A percentile compares a stretch with the other conserved stretches of the same genome.
These are phyloP conservation scores for Sinohyriopsis cumingii DNA, from an alignment of 2,888 invertebrate genomes.

Conservation along the genomic window DNA sequence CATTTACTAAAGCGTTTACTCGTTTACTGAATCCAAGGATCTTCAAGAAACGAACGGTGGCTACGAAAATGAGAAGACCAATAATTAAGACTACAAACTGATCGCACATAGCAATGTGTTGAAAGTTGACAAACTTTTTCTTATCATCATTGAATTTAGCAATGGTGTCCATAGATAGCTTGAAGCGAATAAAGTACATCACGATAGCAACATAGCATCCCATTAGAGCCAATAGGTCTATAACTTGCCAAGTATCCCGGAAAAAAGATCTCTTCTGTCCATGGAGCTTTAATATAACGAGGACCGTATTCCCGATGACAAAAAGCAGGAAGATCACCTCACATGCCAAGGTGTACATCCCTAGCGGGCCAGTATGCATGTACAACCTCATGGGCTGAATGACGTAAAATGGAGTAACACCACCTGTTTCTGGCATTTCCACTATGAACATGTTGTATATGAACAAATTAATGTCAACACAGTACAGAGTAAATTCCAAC, in stretches of 20 bases:
- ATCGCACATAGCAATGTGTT: conserved; percentile 51
- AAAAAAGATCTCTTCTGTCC: conserved; percentile 26
- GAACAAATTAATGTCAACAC: conserved; percentile 56
- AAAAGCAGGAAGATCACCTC: conserved; percentile 33
- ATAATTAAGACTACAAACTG: conserved; percentile 36
- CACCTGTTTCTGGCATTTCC: conserved; percentile 37
- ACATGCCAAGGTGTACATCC: conserved; percentile 32
- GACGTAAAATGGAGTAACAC: conserved; percentile 26
- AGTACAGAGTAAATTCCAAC: conserved; percentile 60
- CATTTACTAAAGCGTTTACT: conserved; percentile 35
- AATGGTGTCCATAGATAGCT: conserved; percentile 26
- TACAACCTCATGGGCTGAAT: conserved; percentile 32
- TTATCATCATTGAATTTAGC: conserved; percentile 32
- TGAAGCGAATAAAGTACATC: conserved; percentile 23
- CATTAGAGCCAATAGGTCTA: conserved; percentile 24
- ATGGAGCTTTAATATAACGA: conserved; percentile 26
- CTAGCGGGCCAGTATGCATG: conserved; percentile 26
- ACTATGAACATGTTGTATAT: conserved; percentile 48
- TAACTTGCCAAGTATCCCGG: conserved; percentile 33
- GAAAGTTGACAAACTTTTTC: conserved; percentile 39
- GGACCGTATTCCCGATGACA: conserved; percentile 22
- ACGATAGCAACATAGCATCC: conserved; percentile 22
- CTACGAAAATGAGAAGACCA: conserved; percentile 42
- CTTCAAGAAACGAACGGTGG: conserved; percentile 46
- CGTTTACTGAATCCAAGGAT: conserved; percentile 48